A percentile compares a stretch with the other conserved stretches of the same genome.
These are phyloP conservation scores for Ectemnius cavifrons DNA, from an alignment of 2,888 invertebrate genomes.

Conservation along the genomic window DNA sequence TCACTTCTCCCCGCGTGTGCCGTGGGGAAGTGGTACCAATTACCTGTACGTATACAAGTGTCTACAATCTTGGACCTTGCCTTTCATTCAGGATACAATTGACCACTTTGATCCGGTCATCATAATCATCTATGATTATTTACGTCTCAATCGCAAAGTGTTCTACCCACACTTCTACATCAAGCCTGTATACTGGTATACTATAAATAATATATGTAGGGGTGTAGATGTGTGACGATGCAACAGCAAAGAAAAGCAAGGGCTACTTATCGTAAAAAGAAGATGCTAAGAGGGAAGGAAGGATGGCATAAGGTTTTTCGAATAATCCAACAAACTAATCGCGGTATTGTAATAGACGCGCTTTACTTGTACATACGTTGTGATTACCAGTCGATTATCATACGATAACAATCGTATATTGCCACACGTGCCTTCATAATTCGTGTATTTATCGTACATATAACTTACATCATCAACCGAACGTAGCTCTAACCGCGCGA, in stretches of 20 bases:
- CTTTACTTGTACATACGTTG: slow-evolving; percentile 21
- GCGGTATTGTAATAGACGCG: slow-evolving; percentile 37
- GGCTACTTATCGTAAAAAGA: too few species aligned
- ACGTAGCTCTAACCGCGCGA: slow-evolving; percentile 40
- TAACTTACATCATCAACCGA: slow-evolving; percentile 48
- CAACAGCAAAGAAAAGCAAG: slow-evolving; percentile 12
- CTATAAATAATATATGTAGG: too few species aligned
- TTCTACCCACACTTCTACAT: slow-evolving; percentile 38
- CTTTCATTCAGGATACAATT: too few species aligned
- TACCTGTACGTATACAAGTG: too few species aligned
- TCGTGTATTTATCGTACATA: slow-evolving; percentile 37
- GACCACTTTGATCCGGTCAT: too few species aligned
- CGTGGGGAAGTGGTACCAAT: too few species aligned
- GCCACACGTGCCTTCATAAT: slow-evolving; percentile 46
- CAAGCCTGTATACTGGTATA: slow-evolving; percentile 46
- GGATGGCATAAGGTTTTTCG: slow-evolving; percentile 13
- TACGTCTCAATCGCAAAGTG: too few species aligned
- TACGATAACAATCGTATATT: slow-evolving; percentile 47
- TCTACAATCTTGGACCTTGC: too few species aligned
- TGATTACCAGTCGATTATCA: slow-evolving; percentile 29
- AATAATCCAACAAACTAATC: slow-evolving; percentile 35
- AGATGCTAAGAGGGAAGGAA: neutral
- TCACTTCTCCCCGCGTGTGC: neutral
- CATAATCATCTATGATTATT: too few species aligned
- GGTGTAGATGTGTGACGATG: slow-evolving; percentile 25